Conservation (phyloP, 1,140 invertebrate species). For the Drosophila ficusphila region DNA sequence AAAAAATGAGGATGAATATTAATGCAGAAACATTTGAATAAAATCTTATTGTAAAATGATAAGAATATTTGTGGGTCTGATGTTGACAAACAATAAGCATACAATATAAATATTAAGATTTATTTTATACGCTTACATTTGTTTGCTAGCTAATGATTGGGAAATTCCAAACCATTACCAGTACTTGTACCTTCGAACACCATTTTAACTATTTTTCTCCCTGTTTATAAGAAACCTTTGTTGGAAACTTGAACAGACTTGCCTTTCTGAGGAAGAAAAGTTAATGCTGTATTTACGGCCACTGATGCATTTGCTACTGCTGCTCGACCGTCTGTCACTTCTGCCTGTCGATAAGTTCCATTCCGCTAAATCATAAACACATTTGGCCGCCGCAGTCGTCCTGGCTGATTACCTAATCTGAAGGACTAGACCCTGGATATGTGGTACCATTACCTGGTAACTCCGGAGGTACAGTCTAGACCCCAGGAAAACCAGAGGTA, state of each 20-base stretch:
- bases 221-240: slow-evolving; percentile 11
- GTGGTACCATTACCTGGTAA: slow-evolving; percentile 20
- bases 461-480: slow-evolving; percentile 23
- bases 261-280: slow-evolving; percentile 30
- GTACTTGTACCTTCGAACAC: background rate
- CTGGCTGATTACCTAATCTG: slow-evolving; percentile 62
- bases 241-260: slow-evolving; percentile 19
- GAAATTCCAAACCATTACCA: background rate
- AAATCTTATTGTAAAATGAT: background rate
- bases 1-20: background rate
- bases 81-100: too few species aligned
- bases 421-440: slow-evolving; percentile 35
- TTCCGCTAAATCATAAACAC: slow-evolving; percentile 74
- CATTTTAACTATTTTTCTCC: slow-evolving; percentile 10
- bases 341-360: slow-evolving; percentile 44
- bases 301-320: slow-evolving; percentile 21
- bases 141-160: too few species aligned
- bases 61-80: too few species aligned
- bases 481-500: slow-evolving; percentile 14
- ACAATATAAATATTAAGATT: too few species aligned
- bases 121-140: too few species aligned
- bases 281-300: slow-evolving; percentile 27
- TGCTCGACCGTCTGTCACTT: slow-evolving; percentile 8
- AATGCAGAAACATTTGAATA: background rate
- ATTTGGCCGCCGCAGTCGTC: slow-evolving; percentile 28